Evolutionary conservation across 2,888 invertebrate species (phyloP), one percentile per base, ranked within the genome.

Genomic region (Perizoma affinitatum): DNA sequence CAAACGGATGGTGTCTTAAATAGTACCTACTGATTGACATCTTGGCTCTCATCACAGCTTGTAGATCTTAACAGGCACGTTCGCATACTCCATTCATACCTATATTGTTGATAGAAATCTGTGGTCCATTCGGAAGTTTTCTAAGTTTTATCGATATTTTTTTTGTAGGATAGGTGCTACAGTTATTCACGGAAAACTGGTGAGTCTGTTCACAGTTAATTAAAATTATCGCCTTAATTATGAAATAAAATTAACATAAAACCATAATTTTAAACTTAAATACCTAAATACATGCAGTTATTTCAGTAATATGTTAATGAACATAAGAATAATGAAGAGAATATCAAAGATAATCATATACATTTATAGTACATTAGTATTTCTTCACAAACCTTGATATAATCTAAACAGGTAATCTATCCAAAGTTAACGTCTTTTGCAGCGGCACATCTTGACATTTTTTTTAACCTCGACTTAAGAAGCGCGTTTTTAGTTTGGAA

Each of bases 1-100:
- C 9, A 34, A 5, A 44, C 9, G 34, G 38, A 62, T 58, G 58
- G 58, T 55, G 62, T 62, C 58, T 62, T 62, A 58, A 62, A 58
- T 41, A 10, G 47, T 36, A 5, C 22, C 22, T 22, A 22, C 44
- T 40, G 9, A 52, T 46, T 8, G 33, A 46, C 11, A 52, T 56
- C 43, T 51, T 53, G 43, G 7, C 51, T 51, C 11, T 47, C 22
- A 11, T 8, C 50, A 7, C 40, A 38, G 47, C 35, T 58, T 46
- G 34, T 22, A 53, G 49, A 57, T 56, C 57, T 54, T 54, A 47
- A 47, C 36, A 10, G 50, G 46, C 49, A 54, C 48, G 54, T 54
- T 44, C 10, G 5, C 38, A 52, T 38, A 46, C 33, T 6, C 38
- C 7, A 38, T 49, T 51, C 10, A 6, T 9, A 40, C 34, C 36